A percentile compares a stretch with the other conserved stretches of the same genome.
These are phyloP conservation scores for Xerus rutilus DNA, from an alignment of 2,797 vertebrate genomes.

Conservation along the genomic window DNA sequence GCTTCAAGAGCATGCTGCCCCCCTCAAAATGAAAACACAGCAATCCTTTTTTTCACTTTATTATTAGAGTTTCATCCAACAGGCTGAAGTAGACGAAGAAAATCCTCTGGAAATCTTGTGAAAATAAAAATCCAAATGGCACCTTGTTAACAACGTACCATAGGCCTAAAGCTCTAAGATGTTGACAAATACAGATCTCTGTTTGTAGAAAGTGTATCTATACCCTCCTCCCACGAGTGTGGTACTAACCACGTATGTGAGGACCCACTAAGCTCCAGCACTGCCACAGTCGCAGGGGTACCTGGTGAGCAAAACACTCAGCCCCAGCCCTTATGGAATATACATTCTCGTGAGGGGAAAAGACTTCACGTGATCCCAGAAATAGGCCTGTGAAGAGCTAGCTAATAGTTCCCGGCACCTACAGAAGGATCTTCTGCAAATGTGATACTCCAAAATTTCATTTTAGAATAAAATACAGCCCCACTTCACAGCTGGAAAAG, in stretches of 20 bases:
- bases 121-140: not conserved
- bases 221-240: no score
- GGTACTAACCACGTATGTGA: not conserved
- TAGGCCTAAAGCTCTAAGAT: not conserved
- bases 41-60: not conserved
- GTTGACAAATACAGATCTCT: not conserved
- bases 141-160: not conserved
- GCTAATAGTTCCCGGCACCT: not conserved
- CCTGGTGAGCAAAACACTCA: not conserved
- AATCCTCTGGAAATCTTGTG: not conserved
- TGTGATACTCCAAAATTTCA: not conserved
- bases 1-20: not conserved
- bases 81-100: not conserved
- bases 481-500: not conserved
- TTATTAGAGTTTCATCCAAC: not conserved
- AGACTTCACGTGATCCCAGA: not conserved
- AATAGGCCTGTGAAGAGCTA: not conserved
- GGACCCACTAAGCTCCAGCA: not conserved
- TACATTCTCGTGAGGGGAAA: not conserved
- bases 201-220: accelerated
- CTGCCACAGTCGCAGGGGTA: not conserved
- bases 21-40: not conserved
- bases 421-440: not conserved
- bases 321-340: not conserved
- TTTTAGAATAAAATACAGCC: not conserved